Percentiles rank a stretch among this genome's conserved stretches.
Conservation (phyloP, 2,797 vertebrate species). For the Knipowitschia caucasica region DNA sequence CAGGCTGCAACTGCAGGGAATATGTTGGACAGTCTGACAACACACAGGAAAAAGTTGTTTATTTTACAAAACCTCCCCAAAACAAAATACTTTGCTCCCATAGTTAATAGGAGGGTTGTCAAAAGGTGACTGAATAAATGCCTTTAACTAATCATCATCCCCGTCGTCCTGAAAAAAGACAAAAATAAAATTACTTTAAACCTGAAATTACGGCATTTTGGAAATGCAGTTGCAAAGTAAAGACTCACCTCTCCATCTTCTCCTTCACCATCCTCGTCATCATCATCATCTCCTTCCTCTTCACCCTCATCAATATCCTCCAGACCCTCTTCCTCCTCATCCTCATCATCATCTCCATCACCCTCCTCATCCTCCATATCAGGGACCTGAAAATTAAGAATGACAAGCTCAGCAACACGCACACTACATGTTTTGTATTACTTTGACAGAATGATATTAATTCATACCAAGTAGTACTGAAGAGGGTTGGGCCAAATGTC, state of each 20-base stretch:
- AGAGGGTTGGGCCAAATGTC: conserved; percentile 97
- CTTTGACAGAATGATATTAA: not conserved
- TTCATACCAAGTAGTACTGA: conserved; percentile 90
- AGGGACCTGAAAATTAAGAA: conserved; percentile 78
- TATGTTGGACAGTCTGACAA: conserved; percentile 45
- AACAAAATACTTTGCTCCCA: conserved; percentile 38
- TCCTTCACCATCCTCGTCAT: conserved; percentile 93
- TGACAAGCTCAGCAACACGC: not conserved
- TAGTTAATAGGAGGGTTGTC: conserved; percentile 34
- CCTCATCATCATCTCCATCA: conserved; percentile 93
- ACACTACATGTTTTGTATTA: not conserved
- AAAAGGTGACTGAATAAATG: conserved; percentile 30
- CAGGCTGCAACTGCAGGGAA: conserved; percentile 58
- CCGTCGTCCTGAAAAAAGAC: conserved; percentile 83
- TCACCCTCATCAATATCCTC: conserved; percentile 98
- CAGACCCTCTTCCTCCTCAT: conserved; percentile 91
- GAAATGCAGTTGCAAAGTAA: not conserved
- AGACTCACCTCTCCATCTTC: conserved; percentile 84
- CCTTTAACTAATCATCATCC: conserved; percentile 85
- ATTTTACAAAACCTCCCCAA: conserved; percentile 35
- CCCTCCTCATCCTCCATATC: conserved; percentile 98
- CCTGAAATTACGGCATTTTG: not conserved
- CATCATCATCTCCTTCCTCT: conserved; percentile 90
- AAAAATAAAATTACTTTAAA: not conserved
- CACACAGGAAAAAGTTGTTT: conserved; percentile 29